Conservation (phyloP, 2,797 vertebrate genomes). For the Ctenosaura bakeri region DNA sequence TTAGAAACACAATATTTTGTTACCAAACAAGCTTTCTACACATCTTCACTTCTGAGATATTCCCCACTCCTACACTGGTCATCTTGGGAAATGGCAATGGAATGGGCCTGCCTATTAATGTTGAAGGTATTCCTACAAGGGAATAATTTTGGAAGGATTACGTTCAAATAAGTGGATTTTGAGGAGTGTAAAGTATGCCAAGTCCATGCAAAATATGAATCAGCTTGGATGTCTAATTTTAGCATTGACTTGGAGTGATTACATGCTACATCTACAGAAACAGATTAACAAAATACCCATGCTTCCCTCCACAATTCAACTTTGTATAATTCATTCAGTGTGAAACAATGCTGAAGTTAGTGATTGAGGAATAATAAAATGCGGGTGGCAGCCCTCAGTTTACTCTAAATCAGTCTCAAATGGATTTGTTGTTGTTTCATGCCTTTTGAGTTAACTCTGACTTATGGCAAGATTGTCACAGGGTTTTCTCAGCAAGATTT, state of each 20-base stretch:
- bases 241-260: conserved; percentile 35
- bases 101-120: background rate
- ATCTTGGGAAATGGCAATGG: background rate
- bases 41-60: background rate
- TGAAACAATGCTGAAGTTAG: conserved; percentile 13
- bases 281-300: conserved; percentile 1
- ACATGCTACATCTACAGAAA: conserved; percentile 14
- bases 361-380: conserved; percentile 1
- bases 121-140: background rate
- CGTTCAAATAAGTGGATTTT: conserved; percentile 11
- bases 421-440: background rate
- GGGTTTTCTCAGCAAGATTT: no score
- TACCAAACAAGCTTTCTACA: background rate
- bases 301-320: background rate
- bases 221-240: conserved; percentile 22
- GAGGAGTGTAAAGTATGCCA: background rate
- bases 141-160: conserved; percentile 3
- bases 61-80: no score
- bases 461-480: no score
- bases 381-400: background rate
- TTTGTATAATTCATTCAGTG: background rate
- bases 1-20: background rate
- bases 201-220: conserved; percentile 25
- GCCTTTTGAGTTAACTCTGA: no score
- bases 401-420: background rate